These are phyloP conservation scores for Ceyx cyanopectus DNA, from an alignment of 2,113 vertebrate species.

Conservation along the genomic window DNA sequence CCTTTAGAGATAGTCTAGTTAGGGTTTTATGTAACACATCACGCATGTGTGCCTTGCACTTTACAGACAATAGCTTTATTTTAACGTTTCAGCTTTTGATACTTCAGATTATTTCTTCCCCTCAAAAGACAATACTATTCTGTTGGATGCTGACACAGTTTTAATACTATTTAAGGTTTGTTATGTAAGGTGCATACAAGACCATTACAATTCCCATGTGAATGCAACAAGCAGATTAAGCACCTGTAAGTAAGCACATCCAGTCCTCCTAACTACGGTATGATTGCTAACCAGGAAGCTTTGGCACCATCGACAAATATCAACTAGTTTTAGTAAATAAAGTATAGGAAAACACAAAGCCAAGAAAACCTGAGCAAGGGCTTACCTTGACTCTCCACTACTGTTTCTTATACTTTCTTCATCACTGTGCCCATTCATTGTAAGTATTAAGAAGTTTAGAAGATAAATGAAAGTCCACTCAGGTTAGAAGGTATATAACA, in stretches of 20 bases:
- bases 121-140: neutral
- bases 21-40: neutral
- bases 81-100: neutral
- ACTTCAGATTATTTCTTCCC: neutral
- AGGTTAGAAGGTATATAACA: conserved; percentile 62
- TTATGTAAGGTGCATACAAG: neutral
- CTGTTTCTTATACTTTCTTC: conserved; percentile 96
- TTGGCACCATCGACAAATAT: neutral
- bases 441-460: conserved; percentile 76
- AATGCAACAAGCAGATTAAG: neutral
- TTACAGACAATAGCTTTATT: neutral
- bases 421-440: conserved; percentile 97
- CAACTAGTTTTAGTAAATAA: neutral
- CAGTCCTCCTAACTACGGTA: neutral
- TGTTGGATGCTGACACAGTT: neutral
- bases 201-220: neutral
- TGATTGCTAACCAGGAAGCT: neutral
- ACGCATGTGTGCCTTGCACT: neutral
- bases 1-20: neutral
- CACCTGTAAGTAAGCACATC: neutral
- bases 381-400: conserved; percentile 95
- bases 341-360: neutral
- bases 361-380: neutral
- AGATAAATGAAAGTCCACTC: conserved; percentile 74
- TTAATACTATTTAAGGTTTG: neutral